Evolutionary conservation across 2,888 invertebrate genomes (phyloP).

Genomic region (Microctonus hyperodae): DNA sequence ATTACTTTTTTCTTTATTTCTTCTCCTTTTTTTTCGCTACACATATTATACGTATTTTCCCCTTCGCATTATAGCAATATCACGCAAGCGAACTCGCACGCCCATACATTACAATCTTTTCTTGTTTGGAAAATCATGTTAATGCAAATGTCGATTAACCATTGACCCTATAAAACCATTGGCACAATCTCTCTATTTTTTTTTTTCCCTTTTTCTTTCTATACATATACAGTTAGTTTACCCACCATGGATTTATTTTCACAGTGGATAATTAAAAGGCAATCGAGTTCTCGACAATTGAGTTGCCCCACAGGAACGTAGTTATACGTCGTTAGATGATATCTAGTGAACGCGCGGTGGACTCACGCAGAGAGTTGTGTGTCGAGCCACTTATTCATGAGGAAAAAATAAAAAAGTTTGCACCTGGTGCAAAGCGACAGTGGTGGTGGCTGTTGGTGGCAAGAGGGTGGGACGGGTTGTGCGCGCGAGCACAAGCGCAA

Average conservation of each 20-base stretch:
- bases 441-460: background rate
- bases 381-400: conserved; percentile 20
- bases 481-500: conserved; percentile 10
- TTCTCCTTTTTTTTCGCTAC: background rate
- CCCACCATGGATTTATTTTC: conserved; percentile 4
- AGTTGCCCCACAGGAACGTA: conserved; percentile 14
- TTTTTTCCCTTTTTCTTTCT: background rate
- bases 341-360: background rate
- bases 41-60: background rate
- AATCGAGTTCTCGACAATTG: conserved; percentile 13
- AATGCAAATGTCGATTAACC: conserved; percentile 16
- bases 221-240: background rate
- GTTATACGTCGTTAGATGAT: conserved; percentile 19
- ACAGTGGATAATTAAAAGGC: conserved; percentile 14
- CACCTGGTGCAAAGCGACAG: conserved; percentile 18
- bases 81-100: background rate
- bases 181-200: background rate
- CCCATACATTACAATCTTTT: conserved; percentile 4
- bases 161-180: background rate
- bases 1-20: background rate
- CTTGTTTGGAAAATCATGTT: conserved; percentile 14
- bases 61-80: background rate
- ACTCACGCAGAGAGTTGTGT: conserved; percentile 18
- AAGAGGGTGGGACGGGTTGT: background rate
- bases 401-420: conserved; percentile 14